Percentiles rank a stretch among this genome's conserved stretches.
These are phyloP conservation scores for Eucidaris tribuloides DNA, from an alignment of 35 echinoderm and acorn worm species.

Conservation along the genomic window DNA sequence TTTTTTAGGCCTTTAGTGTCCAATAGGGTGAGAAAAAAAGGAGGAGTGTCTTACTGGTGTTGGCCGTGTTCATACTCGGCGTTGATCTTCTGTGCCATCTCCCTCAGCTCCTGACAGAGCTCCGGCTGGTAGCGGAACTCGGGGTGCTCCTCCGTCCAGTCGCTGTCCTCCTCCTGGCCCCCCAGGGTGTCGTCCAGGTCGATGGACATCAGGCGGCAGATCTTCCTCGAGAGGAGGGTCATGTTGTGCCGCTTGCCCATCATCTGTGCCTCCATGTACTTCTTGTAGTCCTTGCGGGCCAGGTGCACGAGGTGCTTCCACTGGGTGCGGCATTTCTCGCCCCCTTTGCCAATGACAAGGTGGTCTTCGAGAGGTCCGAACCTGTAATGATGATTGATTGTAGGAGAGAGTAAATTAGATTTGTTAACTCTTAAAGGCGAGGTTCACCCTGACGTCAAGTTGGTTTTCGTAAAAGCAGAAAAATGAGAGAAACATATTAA, in stretches of 20 bases:
- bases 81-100: background rate
- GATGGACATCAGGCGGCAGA: slow-evolving; percentile 9
- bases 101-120: slow-evolving; percentile 16
- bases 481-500: too few relatives aligned
- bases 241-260: slow-evolving; percentile 24
- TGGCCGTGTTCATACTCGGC: background rate
- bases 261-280: slow-evolving; percentile 29
- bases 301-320: slow-evolving; percentile 7
- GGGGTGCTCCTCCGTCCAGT: slow-evolving; percentile 24
- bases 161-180: slow-evolving; percentile 11
- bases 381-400: too few relatives aligned
- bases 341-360: background rate
- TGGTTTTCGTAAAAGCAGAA: too few relatives aligned
- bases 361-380: slow-evolving; percentile 21
- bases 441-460: too few relatives aligned
- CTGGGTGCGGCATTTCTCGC: slow-evolving; percentile 31
- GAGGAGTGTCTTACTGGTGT: background rate
- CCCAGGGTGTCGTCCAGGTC: slow-evolving; percentile 12
- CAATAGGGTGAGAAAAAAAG: too few relatives aligned
- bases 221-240: slow-evolving; percentile 6
- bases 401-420: too few relatives aligned
- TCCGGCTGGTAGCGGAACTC: slow-evolving; percentile 15
- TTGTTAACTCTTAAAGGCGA: too few relatives aligned
- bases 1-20: too few relatives aligned
- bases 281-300: slow-evolving; percentile 1